Percentiles rank a stretch among this genome's conserved stretches.
phyloP scores from a whole-genome alignment of 2,113 vertebrate species.

The Labeo rohita region DNA sequence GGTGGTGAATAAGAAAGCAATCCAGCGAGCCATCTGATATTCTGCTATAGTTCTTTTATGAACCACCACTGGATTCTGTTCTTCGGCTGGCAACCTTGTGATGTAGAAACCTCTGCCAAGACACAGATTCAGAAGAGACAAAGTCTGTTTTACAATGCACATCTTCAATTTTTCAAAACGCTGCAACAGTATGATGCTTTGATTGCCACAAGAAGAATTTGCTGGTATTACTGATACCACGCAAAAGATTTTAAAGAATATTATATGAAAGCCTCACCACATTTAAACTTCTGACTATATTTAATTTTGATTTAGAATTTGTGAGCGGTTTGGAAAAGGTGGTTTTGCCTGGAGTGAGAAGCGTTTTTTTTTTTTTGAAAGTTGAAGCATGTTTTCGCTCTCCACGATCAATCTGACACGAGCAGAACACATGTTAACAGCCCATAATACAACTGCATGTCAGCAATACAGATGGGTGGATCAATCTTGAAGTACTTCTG shows the following conservation, averaged over 20 bases:
- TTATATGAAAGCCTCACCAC: background rate
- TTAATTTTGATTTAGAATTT: background rate
- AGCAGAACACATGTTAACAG: constrained; percentile 19
- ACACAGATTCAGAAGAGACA: background rate
- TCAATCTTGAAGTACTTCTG: background rate
- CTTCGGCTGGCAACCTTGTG: constrained; percentile 7
- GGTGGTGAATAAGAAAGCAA: constrained; percentile 34
- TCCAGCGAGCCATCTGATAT: constrained; percentile 32
- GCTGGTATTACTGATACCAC: background rate
- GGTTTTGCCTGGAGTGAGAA: background rate
- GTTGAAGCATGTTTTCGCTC: background rate
- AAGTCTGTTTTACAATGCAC: background rate
- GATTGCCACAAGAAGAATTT: background rate
- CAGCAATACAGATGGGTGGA: background rate
- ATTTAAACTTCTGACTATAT: background rate
- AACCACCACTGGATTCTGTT: background rate
- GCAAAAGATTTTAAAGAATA: background rate
- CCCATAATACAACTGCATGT: background rate
- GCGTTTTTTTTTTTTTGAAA: background rate
- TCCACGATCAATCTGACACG: background rate
- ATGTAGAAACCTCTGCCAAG: background rate
- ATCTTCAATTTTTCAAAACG: background rate
- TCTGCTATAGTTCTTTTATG: constrained; percentile 13
- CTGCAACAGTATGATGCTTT: background rate
- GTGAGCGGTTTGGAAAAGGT: background rate